Conservation (phyloP, 2,888 invertebrate genomes). For the Lysandra coridon region DNA sequence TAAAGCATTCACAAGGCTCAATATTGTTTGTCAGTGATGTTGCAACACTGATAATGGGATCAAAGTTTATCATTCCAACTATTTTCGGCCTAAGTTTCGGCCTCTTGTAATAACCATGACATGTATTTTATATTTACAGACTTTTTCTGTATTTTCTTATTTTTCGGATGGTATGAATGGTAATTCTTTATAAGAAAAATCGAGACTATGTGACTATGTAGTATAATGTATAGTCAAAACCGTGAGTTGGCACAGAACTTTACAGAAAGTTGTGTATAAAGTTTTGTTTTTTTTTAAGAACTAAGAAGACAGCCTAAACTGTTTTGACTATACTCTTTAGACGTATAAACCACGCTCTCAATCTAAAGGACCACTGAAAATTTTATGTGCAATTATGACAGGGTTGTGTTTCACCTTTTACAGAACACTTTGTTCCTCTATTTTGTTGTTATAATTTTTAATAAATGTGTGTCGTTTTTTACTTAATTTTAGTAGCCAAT, state of each 20-base stretch:
- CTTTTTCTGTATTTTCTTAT: background rate
- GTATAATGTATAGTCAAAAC: background rate
- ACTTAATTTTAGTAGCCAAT: slow-evolving; percentile 24
- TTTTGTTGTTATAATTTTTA: slow-evolving; percentile 22
- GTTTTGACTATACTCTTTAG: background rate
- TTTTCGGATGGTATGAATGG: background rate
- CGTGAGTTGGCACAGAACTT: background rate
- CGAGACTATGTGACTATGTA: background rate
- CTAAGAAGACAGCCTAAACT: background rate
- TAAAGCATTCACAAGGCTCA: slow-evolving; percentile 6
- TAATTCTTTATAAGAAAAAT: background rate
- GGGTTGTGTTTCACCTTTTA: slow-evolving; percentile 26
- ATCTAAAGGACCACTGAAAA: slow-evolving; percentile 14
- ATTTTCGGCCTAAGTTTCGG: slow-evolving; percentile 18
- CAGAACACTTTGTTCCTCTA: slow-evolving; percentile 12
- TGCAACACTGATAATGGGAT: slow-evolving; percentile 41
- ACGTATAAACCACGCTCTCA: background rate
- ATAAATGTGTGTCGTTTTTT: slow-evolving; percentile 15
- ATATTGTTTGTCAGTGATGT: slow-evolving; percentile 16
- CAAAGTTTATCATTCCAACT: slow-evolving; percentile 49
- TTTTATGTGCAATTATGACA: slow-evolving; percentile 10
- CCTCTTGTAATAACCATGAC: background rate
- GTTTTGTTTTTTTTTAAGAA: too few relatives aligned
- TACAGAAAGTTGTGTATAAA: too few relatives aligned
- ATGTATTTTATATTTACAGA: background rate